These are phyloP conservation scores for Calosoma granatense DNA, from an alignment of 1,140 invertebrate species.

Conservation along the genomic window DNA sequence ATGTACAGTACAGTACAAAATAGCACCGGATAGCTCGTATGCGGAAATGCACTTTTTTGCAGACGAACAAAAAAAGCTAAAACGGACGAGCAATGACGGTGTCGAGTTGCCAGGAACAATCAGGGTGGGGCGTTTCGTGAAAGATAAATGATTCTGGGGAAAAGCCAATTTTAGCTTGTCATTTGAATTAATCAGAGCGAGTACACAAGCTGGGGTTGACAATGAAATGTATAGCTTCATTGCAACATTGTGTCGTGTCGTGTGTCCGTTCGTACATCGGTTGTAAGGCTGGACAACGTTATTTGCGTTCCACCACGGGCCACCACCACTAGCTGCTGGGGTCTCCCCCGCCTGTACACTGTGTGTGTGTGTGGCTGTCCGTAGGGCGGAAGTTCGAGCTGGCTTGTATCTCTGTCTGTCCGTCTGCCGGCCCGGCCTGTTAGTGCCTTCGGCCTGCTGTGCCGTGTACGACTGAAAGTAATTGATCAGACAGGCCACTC, in stretches of 20 bases:
- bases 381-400: no score
- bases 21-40: no score
- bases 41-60: background rate
- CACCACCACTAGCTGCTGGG: no score
- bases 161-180: constrained; percentile 9
- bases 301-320: no score
- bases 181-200: constrained; percentile 8
- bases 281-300: background rate
- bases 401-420: no score
- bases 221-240: constrained; percentile 9
- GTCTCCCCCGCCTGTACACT: no score
- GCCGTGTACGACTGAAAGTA: no score
- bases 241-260: constrained; percentile 7
- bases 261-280: background rate
- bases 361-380: no score
- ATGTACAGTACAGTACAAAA: no score
- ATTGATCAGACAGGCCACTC: no score
- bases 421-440: no score
- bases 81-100: background rate
- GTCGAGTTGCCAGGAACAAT: constrained; percentile 6
- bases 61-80: background rate
- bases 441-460: no score
- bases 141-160: constrained; percentile 9
- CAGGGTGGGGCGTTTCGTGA: constrained; percentile 1
- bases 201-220: constrained; percentile 6